Conservation (phyloP, 2,888 invertebrate genomes). For the Allygus modestus region DNA sequence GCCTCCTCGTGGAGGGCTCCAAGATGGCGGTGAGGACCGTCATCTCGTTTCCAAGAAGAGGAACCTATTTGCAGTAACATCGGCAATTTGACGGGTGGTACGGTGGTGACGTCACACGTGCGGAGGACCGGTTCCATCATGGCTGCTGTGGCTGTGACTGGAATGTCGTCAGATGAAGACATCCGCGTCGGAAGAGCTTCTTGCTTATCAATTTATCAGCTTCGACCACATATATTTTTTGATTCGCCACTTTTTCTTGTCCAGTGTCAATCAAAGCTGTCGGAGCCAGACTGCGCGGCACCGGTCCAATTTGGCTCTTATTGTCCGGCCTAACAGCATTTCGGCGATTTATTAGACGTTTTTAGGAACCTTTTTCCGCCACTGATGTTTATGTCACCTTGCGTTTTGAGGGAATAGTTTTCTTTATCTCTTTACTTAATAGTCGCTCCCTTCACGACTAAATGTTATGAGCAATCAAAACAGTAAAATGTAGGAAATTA, state of each 20-base stretch:
- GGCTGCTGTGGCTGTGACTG: not conserved
- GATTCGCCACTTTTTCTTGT: slow-evolving; percentile 42
- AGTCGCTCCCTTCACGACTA: too few relatives aligned
- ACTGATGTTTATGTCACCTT: not conserved
- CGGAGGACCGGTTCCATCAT: slow-evolving; percentile 27
- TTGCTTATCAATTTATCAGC: slow-evolving; percentile 56
- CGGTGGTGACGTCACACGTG: slow-evolving; percentile 38
- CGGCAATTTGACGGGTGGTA: slow-evolving; percentile 21
- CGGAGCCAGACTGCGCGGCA: slow-evolving; percentile 8
- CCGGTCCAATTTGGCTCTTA: slow-evolving; percentile 7
- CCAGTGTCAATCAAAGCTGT: slow-evolving; percentile 40
- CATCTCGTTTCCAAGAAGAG: slow-evolving; percentile 23
- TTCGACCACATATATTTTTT: slow-evolving; percentile 32
- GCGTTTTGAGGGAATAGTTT: not conserved
- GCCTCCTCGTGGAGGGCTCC: too few relatives aligned
- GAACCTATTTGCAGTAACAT: slow-evolving; percentile 51
- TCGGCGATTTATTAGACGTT: slow-evolving; percentile 16
- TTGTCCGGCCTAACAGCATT: not conserved
- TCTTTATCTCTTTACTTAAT: too few relatives aligned
- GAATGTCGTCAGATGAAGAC: slow-evolving; percentile 53
- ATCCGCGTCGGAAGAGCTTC: slow-evolving; percentile 13
- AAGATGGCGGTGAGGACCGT: slow-evolving; percentile 7
- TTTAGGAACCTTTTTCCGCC: not conserved
- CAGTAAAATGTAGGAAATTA: too few relatives aligned
- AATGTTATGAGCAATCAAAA: too few relatives aligned